Percentiles rank a stretch among this genome's conserved stretches.
These are phyloP conservation scores for Dryoscopus gambensis DNA, from an alignment of 2,113 vertebrate species.

Conservation along the genomic window DNA sequence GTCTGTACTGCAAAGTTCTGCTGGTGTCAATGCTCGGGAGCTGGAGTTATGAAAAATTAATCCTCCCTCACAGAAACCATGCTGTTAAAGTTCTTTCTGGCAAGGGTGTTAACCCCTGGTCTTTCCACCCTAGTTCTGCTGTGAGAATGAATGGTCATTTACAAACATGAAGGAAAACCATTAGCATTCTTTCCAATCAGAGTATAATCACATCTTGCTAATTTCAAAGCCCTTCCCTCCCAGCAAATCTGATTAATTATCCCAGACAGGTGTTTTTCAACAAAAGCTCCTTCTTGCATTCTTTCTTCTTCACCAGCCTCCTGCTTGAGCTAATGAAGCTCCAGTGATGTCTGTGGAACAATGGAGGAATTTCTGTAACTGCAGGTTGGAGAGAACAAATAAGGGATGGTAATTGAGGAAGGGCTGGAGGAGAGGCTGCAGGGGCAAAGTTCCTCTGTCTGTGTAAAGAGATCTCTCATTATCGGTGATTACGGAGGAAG, in stretches of 20 bases:
- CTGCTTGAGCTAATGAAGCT: conserved; percentile 28
- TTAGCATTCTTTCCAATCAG: neutral
- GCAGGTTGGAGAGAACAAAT: neutral
- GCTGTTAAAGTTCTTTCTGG: neutral
- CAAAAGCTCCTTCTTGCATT: neutral
- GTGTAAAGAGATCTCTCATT: neutral
- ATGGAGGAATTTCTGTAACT: conserved; percentile 38
- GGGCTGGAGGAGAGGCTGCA: neutral
- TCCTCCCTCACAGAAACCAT: neutral
- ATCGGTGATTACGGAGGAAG: conserved; percentile 21
- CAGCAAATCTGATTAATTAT: neutral
- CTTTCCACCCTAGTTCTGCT: neutral
- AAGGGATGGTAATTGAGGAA: neutral
- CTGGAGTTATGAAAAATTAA: neutral
- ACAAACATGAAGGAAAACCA: neutral
- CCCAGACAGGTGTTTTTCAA: conserved; percentile 30
- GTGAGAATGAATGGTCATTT: neutral
- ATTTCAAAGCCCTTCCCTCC: neutral
- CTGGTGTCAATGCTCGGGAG: neutral
- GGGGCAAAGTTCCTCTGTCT: neutral
- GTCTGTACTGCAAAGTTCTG: neutral
- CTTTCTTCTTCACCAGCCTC: neutral
- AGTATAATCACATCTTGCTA: neutral
- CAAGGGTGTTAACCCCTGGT: neutral
- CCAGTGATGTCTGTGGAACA: conserved; percentile 6